These are phyloP conservation scores for Thamnophis sirtalis DNA, from an alignment of 2,113 vertebrate genomes.

Conservation along the genomic window DNA sequence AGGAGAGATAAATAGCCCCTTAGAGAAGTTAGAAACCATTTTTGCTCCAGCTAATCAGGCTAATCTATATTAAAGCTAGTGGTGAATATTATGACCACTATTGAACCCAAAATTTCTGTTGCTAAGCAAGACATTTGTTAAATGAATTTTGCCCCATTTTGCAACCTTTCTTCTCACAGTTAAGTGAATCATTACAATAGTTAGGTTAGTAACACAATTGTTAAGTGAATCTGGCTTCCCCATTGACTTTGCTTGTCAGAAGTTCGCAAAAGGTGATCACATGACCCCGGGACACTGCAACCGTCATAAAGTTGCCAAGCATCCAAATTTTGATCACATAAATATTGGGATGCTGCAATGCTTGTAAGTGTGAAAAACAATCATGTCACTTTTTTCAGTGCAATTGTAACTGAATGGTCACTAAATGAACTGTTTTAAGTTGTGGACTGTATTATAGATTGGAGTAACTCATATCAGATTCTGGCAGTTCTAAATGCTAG, in stretches of 20 bases:
- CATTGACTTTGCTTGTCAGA: not conserved
- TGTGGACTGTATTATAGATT: not conserved
- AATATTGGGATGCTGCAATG: no score
- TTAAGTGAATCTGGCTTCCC: not conserved
- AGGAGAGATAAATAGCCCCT: not conserved
- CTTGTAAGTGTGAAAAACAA: no score
- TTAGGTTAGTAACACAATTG: not conserved
- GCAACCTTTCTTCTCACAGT: not conserved
- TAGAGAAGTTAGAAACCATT: not conserved
- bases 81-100: not conserved
- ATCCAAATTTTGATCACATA: no score
- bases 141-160: not conserved
- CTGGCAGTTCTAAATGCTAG: not conserved
- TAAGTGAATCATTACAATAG: not conserved
- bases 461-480: not conserved
- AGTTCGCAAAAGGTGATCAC: not conserved
- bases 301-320: no score
- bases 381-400: no score
- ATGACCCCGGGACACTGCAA: no score
- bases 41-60: not conserved
- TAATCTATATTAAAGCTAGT: not conserved
- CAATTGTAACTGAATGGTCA: no score
- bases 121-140: not conserved
- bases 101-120: not conserved
- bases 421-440: no score